phyloP scores from a whole-genome alignment of 2,888 invertebrate species.

The Lymantria dispar region DNA sequence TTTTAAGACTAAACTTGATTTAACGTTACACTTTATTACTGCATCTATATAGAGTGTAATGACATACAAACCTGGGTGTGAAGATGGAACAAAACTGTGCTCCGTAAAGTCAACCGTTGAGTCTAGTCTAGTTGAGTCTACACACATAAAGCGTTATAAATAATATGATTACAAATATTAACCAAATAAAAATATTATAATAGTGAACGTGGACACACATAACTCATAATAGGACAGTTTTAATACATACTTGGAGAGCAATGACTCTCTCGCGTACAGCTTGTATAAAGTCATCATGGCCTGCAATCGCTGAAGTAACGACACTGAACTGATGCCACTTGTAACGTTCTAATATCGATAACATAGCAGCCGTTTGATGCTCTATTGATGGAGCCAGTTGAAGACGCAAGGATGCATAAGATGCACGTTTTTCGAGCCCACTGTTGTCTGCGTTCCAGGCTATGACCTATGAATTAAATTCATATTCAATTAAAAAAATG shows the following conservation, averaged over 20 bases:
- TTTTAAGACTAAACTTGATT: too few species aligned
- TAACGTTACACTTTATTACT: too few species aligned
- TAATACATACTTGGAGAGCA: constrained; percentile 86
- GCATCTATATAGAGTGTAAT: background rate
- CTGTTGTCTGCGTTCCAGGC: constrained; percentile 99
- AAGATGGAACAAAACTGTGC: background rate
- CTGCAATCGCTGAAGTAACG: constrained; percentile 96
- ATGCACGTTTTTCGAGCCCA: constrained; percentile 90
- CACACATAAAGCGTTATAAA: constrained; percentile 1
- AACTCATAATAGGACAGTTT: background rate
- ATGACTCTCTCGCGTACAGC: constrained; percentile 94
- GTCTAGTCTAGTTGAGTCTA: background rate
- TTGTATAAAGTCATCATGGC: constrained; percentile 97
- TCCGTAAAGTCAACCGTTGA: background rate
- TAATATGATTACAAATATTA: background rate
- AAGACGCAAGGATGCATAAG: constrained; percentile 93
- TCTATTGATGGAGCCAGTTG: constrained; percentile 98
- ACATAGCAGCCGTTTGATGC: constrained; percentile 98
- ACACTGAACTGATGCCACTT: constrained; percentile 98
- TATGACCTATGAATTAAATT: constrained; percentile 83
- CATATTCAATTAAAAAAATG: background rate
- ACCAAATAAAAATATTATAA: background rate
- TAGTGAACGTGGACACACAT: background rate
- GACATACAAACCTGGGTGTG: background rate
- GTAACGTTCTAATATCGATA: constrained; percentile 96